A percentile compares a stretch with the other conserved stretches of the same genome.
Evolutionary conservation across 2,797 vertebrate genomes (phyloP).

Genomic region (Masticophis lateralis): DNA sequence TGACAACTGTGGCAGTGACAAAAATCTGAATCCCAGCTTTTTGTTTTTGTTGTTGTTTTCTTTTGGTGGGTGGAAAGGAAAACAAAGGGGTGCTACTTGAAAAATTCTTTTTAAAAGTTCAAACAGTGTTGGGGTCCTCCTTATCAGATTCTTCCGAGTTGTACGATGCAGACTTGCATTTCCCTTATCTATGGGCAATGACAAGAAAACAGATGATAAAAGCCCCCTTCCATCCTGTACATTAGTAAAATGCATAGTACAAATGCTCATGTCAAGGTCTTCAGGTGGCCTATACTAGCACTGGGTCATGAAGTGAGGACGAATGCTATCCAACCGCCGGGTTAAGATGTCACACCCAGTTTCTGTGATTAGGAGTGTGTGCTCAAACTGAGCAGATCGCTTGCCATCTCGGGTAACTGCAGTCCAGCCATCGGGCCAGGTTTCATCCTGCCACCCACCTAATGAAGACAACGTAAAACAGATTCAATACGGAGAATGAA

Average conservation of each 20-base stretch:
- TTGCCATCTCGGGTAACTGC: conserved; percentile 94
- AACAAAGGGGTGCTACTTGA: neutral
- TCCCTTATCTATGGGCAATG: conserved; percentile 59
- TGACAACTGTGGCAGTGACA: conserved; percentile 50
- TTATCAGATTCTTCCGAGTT: conserved; percentile 55
- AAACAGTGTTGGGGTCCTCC: conserved; percentile 41
- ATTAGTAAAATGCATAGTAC: conserved; percentile 67
- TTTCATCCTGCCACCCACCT: conserved; percentile 99
- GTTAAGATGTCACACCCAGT: conserved; percentile 96
- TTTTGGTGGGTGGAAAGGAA: neutral
- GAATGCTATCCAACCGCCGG: conserved; percentile 81
- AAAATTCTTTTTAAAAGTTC: conserved; percentile 41
- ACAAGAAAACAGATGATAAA: conserved; percentile 67
- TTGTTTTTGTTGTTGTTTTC: neutral
- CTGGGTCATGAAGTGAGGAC: conserved; percentile 90
- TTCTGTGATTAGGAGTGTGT: conserved; percentile 95
- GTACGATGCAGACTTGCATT: conserved; percentile 35
- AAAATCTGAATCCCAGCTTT: conserved; percentile 54
- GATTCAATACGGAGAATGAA: neutral
- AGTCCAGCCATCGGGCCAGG: conserved; percentile 98
- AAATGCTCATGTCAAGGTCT: conserved; percentile 38
- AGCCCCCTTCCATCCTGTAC: conserved; percentile 64
- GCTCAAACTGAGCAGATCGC: conserved; percentile 97
- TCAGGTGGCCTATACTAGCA: conserved; percentile 70
- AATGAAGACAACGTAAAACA: neutral